Base-by-base conservation (phyloP, 1,140 invertebrate genomes). In the Heliconius himera region DNA sequence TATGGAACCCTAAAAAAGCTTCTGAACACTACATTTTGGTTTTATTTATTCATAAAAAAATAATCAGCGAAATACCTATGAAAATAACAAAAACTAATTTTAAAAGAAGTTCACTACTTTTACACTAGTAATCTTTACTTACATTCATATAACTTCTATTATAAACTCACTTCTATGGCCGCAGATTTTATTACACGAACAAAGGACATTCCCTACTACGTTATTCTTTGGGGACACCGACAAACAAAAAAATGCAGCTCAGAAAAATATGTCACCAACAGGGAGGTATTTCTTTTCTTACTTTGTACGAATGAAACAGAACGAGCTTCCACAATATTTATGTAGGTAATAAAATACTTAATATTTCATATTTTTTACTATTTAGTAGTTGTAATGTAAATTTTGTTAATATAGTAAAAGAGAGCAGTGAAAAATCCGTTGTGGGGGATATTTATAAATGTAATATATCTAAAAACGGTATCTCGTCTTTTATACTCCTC, bases 101-200 rank as follows among this genome's bases (percentile, higher is more conserved):
- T 1, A 46, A 46, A 46, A 46, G 13, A 3, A 46, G 3, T 13
- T 46, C 41, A 46, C 41, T 46, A 70, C 26, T 16, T 9, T 70
- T 8, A 6, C 11, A 70, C 29, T 5, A 29, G 11, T 70, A 72
- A 73, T 22, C 22, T n/a, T 51, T 73, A 49, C 1, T 41, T 18
- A 38, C 33, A 41, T 26, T 66, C 16, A n/a, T 70, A 41, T 16
- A 60, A 70, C 60, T 76, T 70, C 38, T n/a, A 41, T 41, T 46
- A 26, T 70, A n/a, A 9, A 26, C 36, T 76, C n/a, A 46, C 16
- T 46, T 70, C 74, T 70, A 13, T 70, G 74, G 33, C 73, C 66
- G 73, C 49, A 80, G 79, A 83, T 83, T 83, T 83, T 83, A 81
- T 83, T 83, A 83, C 79, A 66, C 70, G 51, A 78, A 83, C 82